Base-by-base conservation (phyloP, 1,140 invertebrate species). In the Meloidogyne hapla region DNA sequence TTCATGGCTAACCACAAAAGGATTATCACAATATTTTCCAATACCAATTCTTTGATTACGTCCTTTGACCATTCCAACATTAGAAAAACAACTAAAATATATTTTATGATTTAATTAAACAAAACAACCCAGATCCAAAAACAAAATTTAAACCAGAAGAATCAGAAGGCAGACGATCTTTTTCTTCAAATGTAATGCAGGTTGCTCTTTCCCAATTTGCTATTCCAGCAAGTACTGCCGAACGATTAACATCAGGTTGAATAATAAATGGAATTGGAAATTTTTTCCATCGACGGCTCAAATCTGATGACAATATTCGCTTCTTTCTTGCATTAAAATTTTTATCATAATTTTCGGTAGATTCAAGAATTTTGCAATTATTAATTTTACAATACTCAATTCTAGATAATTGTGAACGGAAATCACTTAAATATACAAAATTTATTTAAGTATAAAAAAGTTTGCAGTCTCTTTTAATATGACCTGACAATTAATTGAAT, bases 1-100 rank as follows among this genome's bases (percentile, higher is more conserved):
- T 77, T 79, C 78, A 69, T 79, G 78, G 26, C 80, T 40, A 9
- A 79, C 78, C 8, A 81, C 77, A 21, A 38, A 48, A n/a, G 79
- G 79, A 75, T 75, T 74, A 40, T 75, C 69, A 64, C 78, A 79
- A 18, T 73, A 13, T 2, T 25, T n/a, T 15, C 78, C 78, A 45
- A 79, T 79, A 18, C 75, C 80, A 33, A 79, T 66, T 25, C 65
- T 25, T 62, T 79, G 78, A 69, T 38, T 26, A 28, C 25, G 61
- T 66, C 23, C 62, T 10, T 45, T 42, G n/a, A 48, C 26, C 64
- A 38, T 23, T 13, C 78, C 78, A 38, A 79, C 69, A 69, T 79
- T 71, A 15, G 78, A 79, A 69, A 78, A 79, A 56, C 78, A 79
- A 12, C 77, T 79, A 45, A 79, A 79, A 2, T 13, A 61, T 2